Conservation (phyloP, 2,888 invertebrate genomes). For the Acrobasis repandana region DNA sequence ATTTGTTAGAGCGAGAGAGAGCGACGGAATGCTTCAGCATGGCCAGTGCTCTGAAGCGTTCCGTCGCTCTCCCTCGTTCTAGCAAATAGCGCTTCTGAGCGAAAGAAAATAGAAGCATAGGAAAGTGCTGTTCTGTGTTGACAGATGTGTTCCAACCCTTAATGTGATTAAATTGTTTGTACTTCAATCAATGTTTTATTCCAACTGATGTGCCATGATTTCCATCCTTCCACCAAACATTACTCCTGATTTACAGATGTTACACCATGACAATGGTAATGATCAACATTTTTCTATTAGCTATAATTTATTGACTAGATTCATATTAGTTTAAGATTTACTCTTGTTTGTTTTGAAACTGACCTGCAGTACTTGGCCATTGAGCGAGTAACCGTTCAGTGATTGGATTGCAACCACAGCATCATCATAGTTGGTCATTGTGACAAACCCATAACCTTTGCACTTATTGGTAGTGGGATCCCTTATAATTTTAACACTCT, state of each 20-base stretch:
- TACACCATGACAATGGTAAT: constrained; percentile 77
- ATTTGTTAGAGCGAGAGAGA: no score
- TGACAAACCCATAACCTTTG: constrained; percentile 99
- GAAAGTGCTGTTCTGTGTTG: no score
- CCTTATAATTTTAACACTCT: constrained; percentile 97
- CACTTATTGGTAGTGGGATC: constrained; percentile 98
- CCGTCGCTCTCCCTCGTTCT: no score
- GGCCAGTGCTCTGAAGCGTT: no score
- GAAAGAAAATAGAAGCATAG: no score
- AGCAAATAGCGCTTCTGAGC: no score
- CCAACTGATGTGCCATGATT: constrained; percentile 62
- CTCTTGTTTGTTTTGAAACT: constrained; percentile 98
- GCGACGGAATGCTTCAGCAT: no score
- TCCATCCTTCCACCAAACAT: constrained; percentile 62
- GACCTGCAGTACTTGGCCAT: constrained; percentile 97
- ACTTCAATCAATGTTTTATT: constrained; percentile 58
- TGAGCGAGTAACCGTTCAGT: constrained; percentile 97
- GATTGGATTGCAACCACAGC: constrained; percentile 98
- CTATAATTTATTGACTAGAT: constrained; percentile 83
- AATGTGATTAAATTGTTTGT: constrained; percentile 53
- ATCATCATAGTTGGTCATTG: constrained; percentile 99
- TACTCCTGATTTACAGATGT: constrained; percentile 55
- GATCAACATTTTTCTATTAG: constrained; percentile 81
- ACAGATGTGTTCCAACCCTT: no score
- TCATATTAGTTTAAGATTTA: constrained; percentile 83